phyloP scores from a whole-genome alignment of 1,140 invertebrate species.

The Caerostris extrusa region DNA sequence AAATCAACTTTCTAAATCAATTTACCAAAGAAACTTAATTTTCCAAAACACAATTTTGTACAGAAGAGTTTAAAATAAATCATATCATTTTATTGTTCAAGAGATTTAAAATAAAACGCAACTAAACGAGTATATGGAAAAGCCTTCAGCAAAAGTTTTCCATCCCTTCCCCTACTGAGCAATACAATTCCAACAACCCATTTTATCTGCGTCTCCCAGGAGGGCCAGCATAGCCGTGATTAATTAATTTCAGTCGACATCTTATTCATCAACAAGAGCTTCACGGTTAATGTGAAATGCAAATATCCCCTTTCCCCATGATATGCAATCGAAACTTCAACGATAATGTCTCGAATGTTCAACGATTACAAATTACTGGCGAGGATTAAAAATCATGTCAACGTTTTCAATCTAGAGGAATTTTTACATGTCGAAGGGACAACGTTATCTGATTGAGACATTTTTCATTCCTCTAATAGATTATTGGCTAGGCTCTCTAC shows the following conservation, averaged over 20 bases:
- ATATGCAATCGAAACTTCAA: conserved; percentile 44
- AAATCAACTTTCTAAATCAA: too few relatives aligned
- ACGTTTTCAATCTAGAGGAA: background rate
- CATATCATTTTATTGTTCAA: too few relatives aligned
- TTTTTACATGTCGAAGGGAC: background rate
- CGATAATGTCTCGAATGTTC: conserved; percentile 35
- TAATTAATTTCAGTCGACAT: conserved; percentile 70
- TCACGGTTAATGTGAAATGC: conserved; percentile 52
- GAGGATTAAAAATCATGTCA: conserved; percentile 66
- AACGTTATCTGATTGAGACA: conserved; percentile 7
- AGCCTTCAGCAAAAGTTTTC: background rate
- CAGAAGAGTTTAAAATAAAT: too few relatives aligned
- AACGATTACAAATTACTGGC: conserved; percentile 31
- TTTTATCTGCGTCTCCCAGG: conserved; percentile 66
- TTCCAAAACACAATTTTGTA: too few relatives aligned
- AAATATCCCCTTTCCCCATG: conserved; percentile 36
- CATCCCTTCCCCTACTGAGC: background rate
- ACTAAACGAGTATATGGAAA: too few relatives aligned
- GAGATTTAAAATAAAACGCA: too few relatives aligned
- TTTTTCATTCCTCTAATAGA: background rate
- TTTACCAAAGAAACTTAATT: too few relatives aligned
- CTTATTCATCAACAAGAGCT: conserved; percentile 59
- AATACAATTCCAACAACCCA: background rate
- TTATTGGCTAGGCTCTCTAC: background rate
- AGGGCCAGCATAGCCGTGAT: conserved; percentile 22